Base-by-base conservation (phyloP, 1,140 invertebrate species). In the Vollenhovia emeryi region DNA sequence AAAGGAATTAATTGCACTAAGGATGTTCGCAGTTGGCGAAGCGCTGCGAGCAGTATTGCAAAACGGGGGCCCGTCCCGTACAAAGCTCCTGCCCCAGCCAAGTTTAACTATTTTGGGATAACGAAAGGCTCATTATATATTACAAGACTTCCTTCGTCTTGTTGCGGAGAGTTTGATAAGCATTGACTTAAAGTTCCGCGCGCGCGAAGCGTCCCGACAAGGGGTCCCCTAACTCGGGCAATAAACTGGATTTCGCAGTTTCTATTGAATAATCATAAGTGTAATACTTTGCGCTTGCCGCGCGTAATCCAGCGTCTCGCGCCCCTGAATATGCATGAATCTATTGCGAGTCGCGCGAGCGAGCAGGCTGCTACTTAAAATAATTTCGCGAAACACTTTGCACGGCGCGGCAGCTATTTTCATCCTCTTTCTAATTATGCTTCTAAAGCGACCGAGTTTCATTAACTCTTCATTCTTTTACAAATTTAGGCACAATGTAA, bases 281-380 rank as follows among this genome's bases (percentile, higher is more conserved):
- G 83, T 62, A 69, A 88, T 87, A 86, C 86, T 89, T 85, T 60
- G 15, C 68, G 52, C 40, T 85, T 52, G 27, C 43, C 59, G 69
- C 59, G 69, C 55, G 48, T 89, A 88, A 89, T 89, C 86, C 86
- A 40, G 59, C 68, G 3, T 75, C 59, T 62, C 75, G 50, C 55
- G 9, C 62, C 21, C 24, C 62, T 89, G 87, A 89, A 89, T 89
- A 89, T 89, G 87, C 75, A 89, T 89, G 87, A 89, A 89, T 76
- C 66, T 69, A 55, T 75, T 85, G 43, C 86, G 50, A 83, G 68
- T 71, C 55, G 85, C 52, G 79, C 87, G 69, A 89, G 79, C 87
- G 69, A 89, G 62, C 86, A 43, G 57, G 78, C 40, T 78, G 83
- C 86, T 89, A 85, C 82, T 89, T 89, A 71, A 89, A 89, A 89